A percentile compares a stretch with the other conserved stretches of the same genome.
phyloP scores from a whole-genome alignment of 1,140 invertebrate genomes.

The Listronotus bonariensis region DNA sequence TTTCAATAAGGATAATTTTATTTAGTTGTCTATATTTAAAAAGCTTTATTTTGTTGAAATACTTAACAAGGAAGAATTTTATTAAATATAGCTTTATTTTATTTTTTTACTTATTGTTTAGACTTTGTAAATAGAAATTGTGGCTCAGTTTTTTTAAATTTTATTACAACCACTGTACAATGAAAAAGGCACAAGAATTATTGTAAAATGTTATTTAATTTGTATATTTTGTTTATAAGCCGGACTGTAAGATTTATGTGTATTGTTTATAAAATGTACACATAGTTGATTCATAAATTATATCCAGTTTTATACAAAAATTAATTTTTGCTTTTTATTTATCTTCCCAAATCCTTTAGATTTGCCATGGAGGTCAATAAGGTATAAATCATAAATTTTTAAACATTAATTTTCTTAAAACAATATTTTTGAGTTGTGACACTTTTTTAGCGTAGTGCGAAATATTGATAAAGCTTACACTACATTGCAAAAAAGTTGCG shows the following conservation, averaged over 20 bases:
- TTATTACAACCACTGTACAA: constrained; percentile 43
- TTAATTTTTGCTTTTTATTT: constrained; percentile 12
- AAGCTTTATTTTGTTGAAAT: constrained; percentile 31
- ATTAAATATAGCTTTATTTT: constrained; percentile 22
- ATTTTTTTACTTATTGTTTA: constrained; percentile 37
- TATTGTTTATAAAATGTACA: constrained; percentile 51
- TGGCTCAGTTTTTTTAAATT: constrained; percentile 36
- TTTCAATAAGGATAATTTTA: constrained; percentile 20
- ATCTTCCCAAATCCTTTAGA: neutral
- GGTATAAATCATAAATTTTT: too few relatives aligned
- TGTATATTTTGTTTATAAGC: constrained; percentile 50
- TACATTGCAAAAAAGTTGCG: too few relatives aligned
- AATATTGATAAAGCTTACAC: too few relatives aligned
- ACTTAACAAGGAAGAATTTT: constrained; percentile 22
- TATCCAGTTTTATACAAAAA: constrained; percentile 52
- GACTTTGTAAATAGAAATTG: constrained; percentile 37
- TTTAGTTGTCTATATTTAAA: constrained; percentile 16
- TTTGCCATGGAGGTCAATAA: too few relatives aligned
- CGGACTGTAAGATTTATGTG: constrained; percentile 51
- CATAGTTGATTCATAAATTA: constrained; percentile 53
- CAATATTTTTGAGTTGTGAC: too few relatives aligned
- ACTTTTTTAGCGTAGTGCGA: too few relatives aligned
- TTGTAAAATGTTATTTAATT: constrained; percentile 47
- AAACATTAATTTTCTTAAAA: too few relatives aligned
- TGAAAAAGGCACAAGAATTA: constrained; percentile 42